These are phyloP conservation scores for Chlorodrepanis virens DNA, from an alignment of 2,113 vertebrate genomes.

Conservation along the genomic window DNA sequence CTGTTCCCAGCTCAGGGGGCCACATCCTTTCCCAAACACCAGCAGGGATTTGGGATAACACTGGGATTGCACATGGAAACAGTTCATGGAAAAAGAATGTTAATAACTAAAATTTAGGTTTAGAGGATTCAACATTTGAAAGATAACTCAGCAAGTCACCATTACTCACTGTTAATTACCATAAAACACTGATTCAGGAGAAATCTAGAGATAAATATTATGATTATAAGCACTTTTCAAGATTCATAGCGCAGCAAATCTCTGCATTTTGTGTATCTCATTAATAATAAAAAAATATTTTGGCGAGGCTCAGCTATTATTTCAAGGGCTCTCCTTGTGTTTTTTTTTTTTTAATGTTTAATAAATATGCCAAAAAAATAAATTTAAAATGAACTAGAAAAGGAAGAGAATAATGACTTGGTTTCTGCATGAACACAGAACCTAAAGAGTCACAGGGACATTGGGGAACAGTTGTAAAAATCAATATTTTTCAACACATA, in stretches of 20 bases:
- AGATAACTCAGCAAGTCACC: background rate
- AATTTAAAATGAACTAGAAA: background rate
- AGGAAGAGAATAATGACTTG: fast-evolving
- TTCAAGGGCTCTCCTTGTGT: background rate
- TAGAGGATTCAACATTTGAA: background rate
- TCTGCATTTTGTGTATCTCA: background rate
- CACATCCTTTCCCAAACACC: background rate
- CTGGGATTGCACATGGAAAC: background rate
- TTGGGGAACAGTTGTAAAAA: background rate
- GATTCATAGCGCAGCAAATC: background rate
- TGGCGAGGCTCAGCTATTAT: background rate
- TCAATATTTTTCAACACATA: background rate
- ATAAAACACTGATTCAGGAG: background rate
- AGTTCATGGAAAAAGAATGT: background rate
- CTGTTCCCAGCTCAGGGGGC: background rate
- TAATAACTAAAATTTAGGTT: background rate
- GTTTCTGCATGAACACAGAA: background rate
- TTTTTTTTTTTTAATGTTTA: background rate
- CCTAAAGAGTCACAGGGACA: background rate
- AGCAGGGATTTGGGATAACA: background rate
- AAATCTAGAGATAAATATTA: background rate
- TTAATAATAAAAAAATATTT: background rate
- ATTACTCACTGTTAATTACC: background rate
- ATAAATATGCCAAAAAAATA: background rate
- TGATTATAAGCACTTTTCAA: background rate